Evolutionary conservation across 2,888 invertebrate genomes (phyloP).

Genomic region (Augochlorella aurata): DNA sequence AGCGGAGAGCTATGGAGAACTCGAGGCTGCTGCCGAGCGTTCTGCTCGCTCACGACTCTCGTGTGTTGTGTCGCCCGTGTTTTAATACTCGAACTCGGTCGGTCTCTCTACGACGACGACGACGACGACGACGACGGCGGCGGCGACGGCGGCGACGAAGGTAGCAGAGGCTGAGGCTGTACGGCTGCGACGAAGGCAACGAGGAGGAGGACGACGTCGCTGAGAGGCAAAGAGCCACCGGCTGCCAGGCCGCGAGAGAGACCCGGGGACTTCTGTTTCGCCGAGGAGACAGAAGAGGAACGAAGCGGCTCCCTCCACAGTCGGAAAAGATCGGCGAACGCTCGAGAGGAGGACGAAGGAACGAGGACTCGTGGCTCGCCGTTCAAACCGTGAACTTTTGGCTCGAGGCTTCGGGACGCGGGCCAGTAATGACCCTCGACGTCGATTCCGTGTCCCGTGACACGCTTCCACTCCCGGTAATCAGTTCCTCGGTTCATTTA

Average conservation of each 20-base stretch:
- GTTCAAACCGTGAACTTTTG: conserved; percentile 70
- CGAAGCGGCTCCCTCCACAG: conserved; percentile 5
- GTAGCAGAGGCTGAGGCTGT: neutral
- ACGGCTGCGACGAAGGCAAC: conserved; percentile 2
- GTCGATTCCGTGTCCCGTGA: conserved; percentile 34
- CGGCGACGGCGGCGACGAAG: neutral
- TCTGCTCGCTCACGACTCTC: conserved; percentile 67
- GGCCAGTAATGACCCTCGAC: conserved; percentile 54
- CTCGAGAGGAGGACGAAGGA: conserved; percentile 1
- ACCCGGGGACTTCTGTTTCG: conserved; percentile 27
- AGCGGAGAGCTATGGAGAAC: conserved; percentile 66
- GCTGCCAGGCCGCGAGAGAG: conserved; percentile 30
- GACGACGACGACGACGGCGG: conserved; percentile 34
- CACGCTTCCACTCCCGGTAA: conserved; percentile 28
- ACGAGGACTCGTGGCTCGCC: conserved; percentile 31
- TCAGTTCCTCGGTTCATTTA: conserved; percentile 48
- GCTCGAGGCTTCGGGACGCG: conserved; percentile 63
- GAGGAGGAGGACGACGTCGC: conserved; percentile 27
- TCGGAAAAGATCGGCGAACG: conserved; percentile 10
- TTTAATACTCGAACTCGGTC: conserved; percentile 67
- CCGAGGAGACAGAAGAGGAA: conserved; percentile 28
- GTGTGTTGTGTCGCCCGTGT: conserved; percentile 64
- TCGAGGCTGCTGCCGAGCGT: conserved; percentile 51
- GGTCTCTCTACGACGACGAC: conserved; percentile 44
- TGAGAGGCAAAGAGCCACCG: conserved; percentile 59